Conservation (phyloP, 2,113 vertebrate species). For the Rhineura floridana region DNA sequence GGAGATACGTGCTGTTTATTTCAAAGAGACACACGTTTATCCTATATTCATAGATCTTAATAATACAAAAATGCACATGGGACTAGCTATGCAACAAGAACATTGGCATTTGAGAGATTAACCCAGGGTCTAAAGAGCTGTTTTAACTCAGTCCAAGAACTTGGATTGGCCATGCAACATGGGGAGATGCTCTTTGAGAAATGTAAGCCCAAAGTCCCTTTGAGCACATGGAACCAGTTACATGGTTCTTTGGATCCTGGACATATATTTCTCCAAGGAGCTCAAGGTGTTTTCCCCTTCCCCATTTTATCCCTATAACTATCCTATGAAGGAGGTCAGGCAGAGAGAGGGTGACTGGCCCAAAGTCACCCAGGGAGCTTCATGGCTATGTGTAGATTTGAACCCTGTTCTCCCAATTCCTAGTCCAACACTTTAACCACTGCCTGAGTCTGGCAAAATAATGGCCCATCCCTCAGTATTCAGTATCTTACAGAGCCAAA, state of each 20-base stretch:
- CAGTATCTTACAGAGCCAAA: too few species aligned
- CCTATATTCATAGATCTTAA: slow-evolving; percentile 5
- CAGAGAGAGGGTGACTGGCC: too few species aligned
- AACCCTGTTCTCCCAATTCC: too few species aligned
- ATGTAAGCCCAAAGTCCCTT: neutral
- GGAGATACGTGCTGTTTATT: slow-evolving; percentile 19
- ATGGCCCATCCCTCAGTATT: neutral
- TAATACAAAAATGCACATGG: neutral
- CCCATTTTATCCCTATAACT: too few species aligned
- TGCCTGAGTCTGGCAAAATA: too few species aligned
- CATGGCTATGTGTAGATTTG: too few species aligned
- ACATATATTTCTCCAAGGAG: too few species aligned
- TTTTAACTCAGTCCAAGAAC: neutral
- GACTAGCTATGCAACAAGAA: neutral
- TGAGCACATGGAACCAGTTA: neutral
- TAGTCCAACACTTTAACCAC: too few species aligned
- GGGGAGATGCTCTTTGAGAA: neutral
- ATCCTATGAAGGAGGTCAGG: too few species aligned
- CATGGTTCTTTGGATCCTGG: neutral
- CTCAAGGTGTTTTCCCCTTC: too few species aligned
- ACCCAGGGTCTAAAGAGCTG: neutral
- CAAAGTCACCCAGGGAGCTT: too few species aligned
- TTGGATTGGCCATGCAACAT: neutral
- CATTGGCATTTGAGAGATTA: neutral
- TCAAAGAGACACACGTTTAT: slow-evolving; percentile 8